Conservation (phyloP, 2,888 invertebrate species). For the Microchrysa polita region DNA sequence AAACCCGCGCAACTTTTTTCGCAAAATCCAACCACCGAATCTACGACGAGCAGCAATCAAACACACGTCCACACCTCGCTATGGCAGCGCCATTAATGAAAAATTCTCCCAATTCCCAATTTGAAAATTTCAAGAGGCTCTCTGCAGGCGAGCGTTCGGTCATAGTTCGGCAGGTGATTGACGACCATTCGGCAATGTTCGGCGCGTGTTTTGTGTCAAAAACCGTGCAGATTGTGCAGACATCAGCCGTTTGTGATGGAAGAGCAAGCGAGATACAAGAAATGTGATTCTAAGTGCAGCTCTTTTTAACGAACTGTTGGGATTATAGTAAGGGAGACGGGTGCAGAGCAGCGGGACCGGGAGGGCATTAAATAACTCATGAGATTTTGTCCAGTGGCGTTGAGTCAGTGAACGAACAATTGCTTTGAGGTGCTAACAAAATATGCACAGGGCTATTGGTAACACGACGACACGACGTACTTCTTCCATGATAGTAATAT, state of each 20-base stretch:
- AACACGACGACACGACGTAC: too few species aligned
- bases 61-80: slow-evolving; percentile 57
- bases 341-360: too few species aligned
- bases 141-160: not conserved
- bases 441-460: too few species aligned
- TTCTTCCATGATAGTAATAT: too few species aligned
- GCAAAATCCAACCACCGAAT: slow-evolving; percentile 40
- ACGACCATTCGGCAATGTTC: not conserved
- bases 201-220: not conserved
- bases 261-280: not conserved
- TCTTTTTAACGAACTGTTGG: too few species aligned
- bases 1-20: slow-evolving; percentile 40
- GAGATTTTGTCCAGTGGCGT: too few species aligned
- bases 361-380: too few species aligned
- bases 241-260: not conserved
- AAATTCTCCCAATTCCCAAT: slow-evolving; percentile 42
- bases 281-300: too few species aligned
- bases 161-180: not conserved
- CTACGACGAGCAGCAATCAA: slow-evolving; percentile 49
- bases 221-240: not conserved
- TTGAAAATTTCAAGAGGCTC: slow-evolving; percentile 15
- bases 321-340: too few species aligned
- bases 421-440: too few species aligned
- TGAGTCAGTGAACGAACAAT: too few species aligned
- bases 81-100: slow-evolving; percentile 58